Conservation (phyloP, 2,888 invertebrate genomes). For the Polyommatus icarus region DNA sequence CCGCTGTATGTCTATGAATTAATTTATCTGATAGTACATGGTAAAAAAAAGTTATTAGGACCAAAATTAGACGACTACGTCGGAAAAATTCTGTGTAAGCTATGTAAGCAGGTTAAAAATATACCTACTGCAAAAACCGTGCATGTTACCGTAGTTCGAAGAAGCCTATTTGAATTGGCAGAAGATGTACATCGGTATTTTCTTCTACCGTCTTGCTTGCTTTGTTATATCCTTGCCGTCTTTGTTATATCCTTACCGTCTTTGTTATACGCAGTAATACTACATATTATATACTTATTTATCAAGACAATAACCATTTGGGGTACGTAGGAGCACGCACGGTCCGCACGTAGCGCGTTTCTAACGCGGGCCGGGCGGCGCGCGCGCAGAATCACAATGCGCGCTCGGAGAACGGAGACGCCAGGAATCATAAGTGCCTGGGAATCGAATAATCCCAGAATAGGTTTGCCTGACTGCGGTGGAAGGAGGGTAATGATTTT, state of each 20-base stretch:
- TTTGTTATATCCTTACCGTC: neutral
- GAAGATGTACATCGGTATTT: too few relatives aligned
- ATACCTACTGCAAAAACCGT: too few relatives aligned
- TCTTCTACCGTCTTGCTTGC: neutral
- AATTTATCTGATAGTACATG: too few relatives aligned
- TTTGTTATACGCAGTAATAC: neutral
- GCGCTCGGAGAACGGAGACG: slow-evolving; percentile 50
- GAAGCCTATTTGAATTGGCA: too few relatives aligned
- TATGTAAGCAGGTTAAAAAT: too few relatives aligned
- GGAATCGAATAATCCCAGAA: slow-evolving; percentile 34
- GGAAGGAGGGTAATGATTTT: neutral
- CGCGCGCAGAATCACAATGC: slow-evolving; percentile 59
- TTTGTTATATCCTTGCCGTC: neutral
- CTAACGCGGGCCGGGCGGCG: slow-evolving; percentile 43
- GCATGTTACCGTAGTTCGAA: too few relatives aligned
- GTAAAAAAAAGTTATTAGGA: too few relatives aligned
- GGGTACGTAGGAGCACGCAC: slow-evolving; percentile 35
- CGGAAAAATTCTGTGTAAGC: too few relatives aligned
- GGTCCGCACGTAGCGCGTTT: slow-evolving; percentile 44
- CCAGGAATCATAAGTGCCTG: slow-evolving; percentile 55
- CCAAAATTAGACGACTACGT: too few relatives aligned
- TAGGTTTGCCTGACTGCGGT: neutral
- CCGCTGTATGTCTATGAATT: too few relatives aligned
- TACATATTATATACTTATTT: neutral
- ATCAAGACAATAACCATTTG: slow-evolving; percentile 6